Percentiles rank a stretch among this genome's conserved stretches.
Conservation (phyloP, 2,113 vertebrate species). For the Caranx melampygus region DNA sequence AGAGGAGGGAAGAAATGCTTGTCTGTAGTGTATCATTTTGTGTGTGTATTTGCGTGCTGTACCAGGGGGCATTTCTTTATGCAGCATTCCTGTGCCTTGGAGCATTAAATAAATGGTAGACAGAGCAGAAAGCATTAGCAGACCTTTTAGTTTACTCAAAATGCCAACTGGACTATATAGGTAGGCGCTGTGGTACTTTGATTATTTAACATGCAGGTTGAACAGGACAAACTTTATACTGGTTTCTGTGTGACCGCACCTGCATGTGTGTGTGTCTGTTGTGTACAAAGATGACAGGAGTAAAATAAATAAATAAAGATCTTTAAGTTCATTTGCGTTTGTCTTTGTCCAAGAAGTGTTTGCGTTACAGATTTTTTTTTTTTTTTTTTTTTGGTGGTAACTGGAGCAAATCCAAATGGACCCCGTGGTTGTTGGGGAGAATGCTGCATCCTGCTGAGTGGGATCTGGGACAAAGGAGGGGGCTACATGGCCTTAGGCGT, state of each 20-base stretch:
- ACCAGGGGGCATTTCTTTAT: slow-evolving; percentile 55
- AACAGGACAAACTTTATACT: slow-evolving; percentile 9
- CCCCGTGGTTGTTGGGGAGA: slow-evolving; percentile 67
- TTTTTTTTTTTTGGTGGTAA: slow-evolving; percentile 64
- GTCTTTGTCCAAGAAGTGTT: slow-evolving; percentile 24
- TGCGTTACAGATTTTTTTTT: slow-evolving; percentile 50
- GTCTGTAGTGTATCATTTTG: slow-evolving; percentile 15
- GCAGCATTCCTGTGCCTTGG: slow-evolving; percentile 55
- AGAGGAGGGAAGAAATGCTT: neutral
- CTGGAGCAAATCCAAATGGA: slow-evolving; percentile 75
- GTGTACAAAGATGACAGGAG: neutral
- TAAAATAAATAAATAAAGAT: neutral
- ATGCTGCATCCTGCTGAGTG: slow-evolving; percentile 67
- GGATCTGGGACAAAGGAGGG: slow-evolving; percentile 75
- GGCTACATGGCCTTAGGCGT: slow-evolving; percentile 42
- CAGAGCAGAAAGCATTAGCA: slow-evolving; percentile 72
- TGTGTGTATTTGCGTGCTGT: slow-evolving; percentile 13
- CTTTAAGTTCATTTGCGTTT: slow-evolving; percentile 12
- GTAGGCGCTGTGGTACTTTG: slow-evolving; percentile 24
- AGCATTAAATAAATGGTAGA: slow-evolving; percentile 72
- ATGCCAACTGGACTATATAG: slow-evolving; percentile 57
- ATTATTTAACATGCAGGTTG: slow-evolving; percentile 36
- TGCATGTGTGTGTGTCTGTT: neutral
- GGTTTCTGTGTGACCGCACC: neutral
- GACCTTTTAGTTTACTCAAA: slow-evolving; percentile 68